These are phyloP conservation scores for Ectropis crepuscularia DNA, from an alignment of 2,888 invertebrate species.

Conservation along the genomic window DNA sequence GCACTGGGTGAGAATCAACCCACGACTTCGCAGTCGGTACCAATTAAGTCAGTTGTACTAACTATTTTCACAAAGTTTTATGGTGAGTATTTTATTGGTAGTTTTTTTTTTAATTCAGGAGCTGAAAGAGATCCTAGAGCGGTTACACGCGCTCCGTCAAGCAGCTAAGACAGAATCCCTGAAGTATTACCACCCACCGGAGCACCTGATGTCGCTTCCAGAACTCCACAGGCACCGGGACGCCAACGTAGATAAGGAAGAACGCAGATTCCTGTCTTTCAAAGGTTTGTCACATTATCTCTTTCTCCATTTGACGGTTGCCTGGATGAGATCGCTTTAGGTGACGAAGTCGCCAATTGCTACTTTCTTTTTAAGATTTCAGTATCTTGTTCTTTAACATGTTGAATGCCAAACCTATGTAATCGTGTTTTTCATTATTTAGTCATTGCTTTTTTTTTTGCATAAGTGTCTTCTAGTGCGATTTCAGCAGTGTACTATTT, in stretches of 20 bases:
- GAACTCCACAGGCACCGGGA: conserved; percentile 75
- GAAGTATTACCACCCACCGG: conserved; percentile 67
- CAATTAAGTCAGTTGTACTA: neutral
- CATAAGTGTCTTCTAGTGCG: too few relatives aligned
- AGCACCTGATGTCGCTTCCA: conserved; percentile 67
- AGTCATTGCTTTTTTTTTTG: too few relatives aligned
- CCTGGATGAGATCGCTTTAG: too few relatives aligned
- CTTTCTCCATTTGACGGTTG: neutral
- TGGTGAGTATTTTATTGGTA: conserved; percentile 14
- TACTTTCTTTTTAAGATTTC: too few relatives aligned
- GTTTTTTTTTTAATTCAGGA: conserved; percentile 68
- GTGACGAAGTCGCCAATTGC: too few relatives aligned
- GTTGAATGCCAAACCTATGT: too few relatives aligned
- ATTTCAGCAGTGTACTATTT: too few relatives aligned
- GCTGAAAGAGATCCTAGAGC: conserved; percentile 68
- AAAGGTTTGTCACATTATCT: conserved; percentile 59
- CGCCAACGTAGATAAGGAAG: conserved; percentile 77
- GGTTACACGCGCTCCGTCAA: conserved; percentile 70
- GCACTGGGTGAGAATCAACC: too few relatives aligned
- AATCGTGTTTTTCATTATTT: too few relatives aligned
- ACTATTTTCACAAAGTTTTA: neutral
- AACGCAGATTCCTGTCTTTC: conserved; percentile 80
- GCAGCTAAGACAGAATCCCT: conserved; percentile 66
- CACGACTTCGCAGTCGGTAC: too few relatives aligned
- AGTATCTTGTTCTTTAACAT: too few relatives aligned